Evolutionary conservation across 2,797 vertebrate species (phyloP).

Genomic region (Podargus strigoides): DNA sequence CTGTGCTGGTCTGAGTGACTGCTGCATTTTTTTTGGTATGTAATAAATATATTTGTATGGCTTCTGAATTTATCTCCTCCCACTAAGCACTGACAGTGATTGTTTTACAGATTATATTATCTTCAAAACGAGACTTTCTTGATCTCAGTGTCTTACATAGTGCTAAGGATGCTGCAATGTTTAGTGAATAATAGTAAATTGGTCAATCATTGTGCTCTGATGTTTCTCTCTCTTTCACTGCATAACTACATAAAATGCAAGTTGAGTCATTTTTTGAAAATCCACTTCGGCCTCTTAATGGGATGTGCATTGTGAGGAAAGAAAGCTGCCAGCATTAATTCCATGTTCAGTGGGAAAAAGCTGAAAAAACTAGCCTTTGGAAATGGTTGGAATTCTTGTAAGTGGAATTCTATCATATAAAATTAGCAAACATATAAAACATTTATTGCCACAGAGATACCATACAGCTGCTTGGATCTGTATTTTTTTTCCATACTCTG

Average conservation of each 20-base stretch:
- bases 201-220: background rate
- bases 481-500: accelerated
- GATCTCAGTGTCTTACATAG: background rate
- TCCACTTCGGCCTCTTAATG: background rate
- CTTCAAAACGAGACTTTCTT: background rate
- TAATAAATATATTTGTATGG: background rate
- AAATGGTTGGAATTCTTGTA: background rate
- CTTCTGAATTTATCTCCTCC: background rate
- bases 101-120: background rate
- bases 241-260: background rate
- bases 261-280: background rate
- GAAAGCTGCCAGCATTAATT: background rate
- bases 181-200: background rate
- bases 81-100: background rate
- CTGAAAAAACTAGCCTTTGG: background rate
- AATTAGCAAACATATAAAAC: background rate
- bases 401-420: background rate
- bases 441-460: background rate
- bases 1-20: background rate
- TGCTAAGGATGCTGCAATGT: background rate
- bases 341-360: background rate
- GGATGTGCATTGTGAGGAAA: background rate
- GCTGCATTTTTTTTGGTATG: background rate
- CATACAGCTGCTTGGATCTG: background rate
- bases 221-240: background rate